phyloP scores from a whole-genome alignment of 64 coral and sea anemone species.

The Montipora capricornis region DNA sequence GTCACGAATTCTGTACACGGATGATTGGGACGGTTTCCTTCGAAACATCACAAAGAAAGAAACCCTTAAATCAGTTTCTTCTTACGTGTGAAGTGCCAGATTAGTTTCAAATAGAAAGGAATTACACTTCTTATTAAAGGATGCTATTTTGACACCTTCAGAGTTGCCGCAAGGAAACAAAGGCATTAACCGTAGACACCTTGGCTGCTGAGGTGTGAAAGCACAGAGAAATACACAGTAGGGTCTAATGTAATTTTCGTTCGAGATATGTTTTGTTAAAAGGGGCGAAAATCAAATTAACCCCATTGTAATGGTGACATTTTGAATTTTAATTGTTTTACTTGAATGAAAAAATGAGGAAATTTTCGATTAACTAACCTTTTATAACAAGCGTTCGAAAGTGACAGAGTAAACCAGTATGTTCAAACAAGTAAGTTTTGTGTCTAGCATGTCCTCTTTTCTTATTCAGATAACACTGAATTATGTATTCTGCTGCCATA shows the following conservation, averaged over 20 bases:
- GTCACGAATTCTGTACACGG: too few relatives aligned
- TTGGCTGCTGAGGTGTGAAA: slow-evolving; percentile 51
- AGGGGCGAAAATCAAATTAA: not conserved
- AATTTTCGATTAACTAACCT: not conserved
- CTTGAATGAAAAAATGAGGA: not conserved
- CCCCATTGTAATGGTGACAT: not conserved
- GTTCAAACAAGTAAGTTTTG: not conserved
- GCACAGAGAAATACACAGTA: slow-evolving; percentile 1
- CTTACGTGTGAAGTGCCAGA: slow-evolving; percentile 42
- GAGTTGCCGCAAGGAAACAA: slow-evolving; percentile 13
- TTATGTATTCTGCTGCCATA: not conserved
- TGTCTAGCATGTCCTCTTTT: not conserved
- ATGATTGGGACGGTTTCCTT: too few relatives aligned
- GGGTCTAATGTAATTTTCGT: not conserved
- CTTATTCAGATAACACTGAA: not conserved
- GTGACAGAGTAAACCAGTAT: too few relatives aligned
- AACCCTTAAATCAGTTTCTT: slow-evolving; percentile 23
- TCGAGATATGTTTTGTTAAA: too few relatives aligned
- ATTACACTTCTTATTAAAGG: slow-evolving; percentile 40
- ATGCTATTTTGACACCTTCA: slow-evolving; percentile 37
- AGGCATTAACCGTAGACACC: slow-evolving; percentile 22
- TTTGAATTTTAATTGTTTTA: not conserved
- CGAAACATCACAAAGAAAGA: not conserved
- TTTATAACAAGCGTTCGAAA: not conserved
- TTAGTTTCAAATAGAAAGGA: slow-evolving; percentile 53